Percentiles rank a stretch among this genome's conserved stretches.
Conservation (phyloP, 2,888 invertebrate species). For the Synanthedon andrenaeformis region DNA sequence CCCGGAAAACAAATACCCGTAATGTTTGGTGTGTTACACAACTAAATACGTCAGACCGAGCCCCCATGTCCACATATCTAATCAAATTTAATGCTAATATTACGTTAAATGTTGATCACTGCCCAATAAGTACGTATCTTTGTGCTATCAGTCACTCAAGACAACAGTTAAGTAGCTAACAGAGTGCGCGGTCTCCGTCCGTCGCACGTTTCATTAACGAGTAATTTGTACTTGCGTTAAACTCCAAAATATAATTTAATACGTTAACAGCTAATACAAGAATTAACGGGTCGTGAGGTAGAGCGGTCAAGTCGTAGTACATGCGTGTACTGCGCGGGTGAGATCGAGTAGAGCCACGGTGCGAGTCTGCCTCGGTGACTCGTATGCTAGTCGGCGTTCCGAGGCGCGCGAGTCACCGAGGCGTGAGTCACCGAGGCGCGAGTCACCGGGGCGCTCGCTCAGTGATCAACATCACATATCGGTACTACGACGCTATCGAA, state of each 20-base stretch:
- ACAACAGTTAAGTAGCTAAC: slow-evolving; percentile 59
- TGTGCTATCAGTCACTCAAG: slow-evolving; percentile 65
- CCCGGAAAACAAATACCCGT: slow-evolving; percentile 57
- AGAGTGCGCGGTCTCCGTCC: slow-evolving; percentile 50
- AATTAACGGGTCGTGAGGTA: slow-evolving; percentile 58
- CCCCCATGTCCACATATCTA: slow-evolving; percentile 51
- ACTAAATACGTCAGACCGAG: slow-evolving; percentile 52
- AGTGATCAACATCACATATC: slow-evolving; percentile 64
- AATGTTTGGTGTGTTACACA: slow-evolving; percentile 51
- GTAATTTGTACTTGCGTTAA: slow-evolving; percentile 55
- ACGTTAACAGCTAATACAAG: slow-evolving; percentile 66
- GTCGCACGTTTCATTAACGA: slow-evolving; percentile 29
- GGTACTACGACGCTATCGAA: slow-evolving; percentile 59
- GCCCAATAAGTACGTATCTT: slow-evolving; percentile 69
- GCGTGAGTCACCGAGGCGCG: slow-evolving; percentile 8
- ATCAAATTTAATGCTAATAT: slow-evolving; percentile 65
- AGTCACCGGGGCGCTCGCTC: slow-evolving; percentile 20
- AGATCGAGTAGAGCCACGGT: slow-evolving; percentile 8
- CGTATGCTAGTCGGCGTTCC: slow-evolving; percentile 6
- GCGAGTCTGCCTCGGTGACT: slow-evolving; percentile 12
- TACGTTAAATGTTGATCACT: slow-evolving; percentile 70
- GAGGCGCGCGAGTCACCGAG: slow-evolving; percentile 1
- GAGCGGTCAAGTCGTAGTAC: slow-evolving; percentile 51
- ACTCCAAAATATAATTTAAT: slow-evolving; percentile 65
- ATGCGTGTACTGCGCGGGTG: slow-evolving; percentile 21